Evolutionary conservation across 2,797 vertebrate species (phyloP).

Genomic region (Onychomys leucogaster): DNA sequence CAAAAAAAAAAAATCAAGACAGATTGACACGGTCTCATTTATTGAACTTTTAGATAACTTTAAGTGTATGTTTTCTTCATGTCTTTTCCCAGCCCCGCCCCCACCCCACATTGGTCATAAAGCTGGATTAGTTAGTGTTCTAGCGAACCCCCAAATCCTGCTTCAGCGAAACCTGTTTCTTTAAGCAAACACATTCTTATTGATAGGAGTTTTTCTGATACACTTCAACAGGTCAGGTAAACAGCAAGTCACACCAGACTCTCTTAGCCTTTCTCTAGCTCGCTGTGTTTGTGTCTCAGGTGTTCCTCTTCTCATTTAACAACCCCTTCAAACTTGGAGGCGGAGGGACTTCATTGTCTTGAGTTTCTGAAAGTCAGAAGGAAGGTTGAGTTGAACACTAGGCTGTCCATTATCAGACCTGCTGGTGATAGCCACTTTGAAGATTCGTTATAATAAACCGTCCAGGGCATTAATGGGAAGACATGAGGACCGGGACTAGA

Average conservation of each 20-base stretch:
- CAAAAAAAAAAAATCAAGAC: not conserved
- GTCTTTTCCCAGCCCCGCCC: not conserved
- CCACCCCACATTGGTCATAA: too few relatives aligned
- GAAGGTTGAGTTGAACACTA: not conserved
- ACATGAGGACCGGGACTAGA: not conserved
- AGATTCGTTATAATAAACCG: not conserved
- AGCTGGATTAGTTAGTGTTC: not conserved
- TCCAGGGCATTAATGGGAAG: not conserved
- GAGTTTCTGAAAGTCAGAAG: not conserved
- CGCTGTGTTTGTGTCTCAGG: slow-evolving; percentile 37
- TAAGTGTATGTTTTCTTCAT: not conserved
- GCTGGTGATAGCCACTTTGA: not conserved
- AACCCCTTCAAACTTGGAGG: slow-evolving; percentile 23
- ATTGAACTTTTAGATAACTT: not conserved
- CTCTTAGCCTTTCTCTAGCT: slow-evolving; percentile 39
- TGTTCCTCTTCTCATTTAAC: not conserved
- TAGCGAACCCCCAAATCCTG: not conserved
- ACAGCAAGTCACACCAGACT: slow-evolving; percentile 23
- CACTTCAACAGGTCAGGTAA: not conserved
- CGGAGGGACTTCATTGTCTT: not conserved
- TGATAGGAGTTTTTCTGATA: not conserved
- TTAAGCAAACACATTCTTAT: slow-evolving; percentile 34
- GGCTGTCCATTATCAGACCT: not conserved
- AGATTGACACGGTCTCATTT: not conserved
- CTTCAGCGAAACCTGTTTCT: not conserved